phyloP scores from a whole-genome alignment of 2,113 vertebrate genomes.

The Merops nubicus region DNA sequence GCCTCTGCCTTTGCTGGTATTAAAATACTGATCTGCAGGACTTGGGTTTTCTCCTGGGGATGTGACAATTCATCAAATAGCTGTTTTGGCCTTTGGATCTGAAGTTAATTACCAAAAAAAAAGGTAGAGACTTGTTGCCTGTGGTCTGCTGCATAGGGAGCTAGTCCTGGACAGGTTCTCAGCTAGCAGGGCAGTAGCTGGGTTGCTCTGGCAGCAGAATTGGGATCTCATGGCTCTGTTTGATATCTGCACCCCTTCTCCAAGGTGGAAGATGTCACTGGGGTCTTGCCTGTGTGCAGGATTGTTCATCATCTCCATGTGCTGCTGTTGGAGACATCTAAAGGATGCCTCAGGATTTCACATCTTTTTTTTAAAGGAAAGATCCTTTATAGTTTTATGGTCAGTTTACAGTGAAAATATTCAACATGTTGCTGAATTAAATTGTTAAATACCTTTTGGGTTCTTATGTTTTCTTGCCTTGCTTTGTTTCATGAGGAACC shows the following conservation, averaged over 20 bases:
- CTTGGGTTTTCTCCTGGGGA: background rate
- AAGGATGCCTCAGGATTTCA: background rate
- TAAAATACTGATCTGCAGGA: background rate
- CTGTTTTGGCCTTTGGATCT: background rate
- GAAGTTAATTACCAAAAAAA: background rate
- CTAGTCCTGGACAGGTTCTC: background rate
- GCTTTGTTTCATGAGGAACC: background rate
- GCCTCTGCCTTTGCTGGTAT: background rate
- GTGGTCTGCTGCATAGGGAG: accelerated
- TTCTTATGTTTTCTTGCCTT: background rate
- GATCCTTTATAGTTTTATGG: background rate
- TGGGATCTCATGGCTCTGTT: background rate
- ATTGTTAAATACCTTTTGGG: background rate
- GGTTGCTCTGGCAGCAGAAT: background rate
- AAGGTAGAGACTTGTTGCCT: background rate
- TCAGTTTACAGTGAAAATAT: background rate
- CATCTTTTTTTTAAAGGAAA: background rate
- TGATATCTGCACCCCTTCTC: background rate
- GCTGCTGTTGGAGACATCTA: background rate
- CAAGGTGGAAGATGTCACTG: background rate
- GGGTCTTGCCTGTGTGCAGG: accelerated
- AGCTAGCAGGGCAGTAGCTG: accelerated
- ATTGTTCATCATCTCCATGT: background rate
- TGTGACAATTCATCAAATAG: accelerated
- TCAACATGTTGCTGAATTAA: background rate